These are phyloP conservation scores for Psylliodes chrysocephalus DNA, from an alignment of 2,888 invertebrate genomes.

Conservation along the genomic window DNA sequence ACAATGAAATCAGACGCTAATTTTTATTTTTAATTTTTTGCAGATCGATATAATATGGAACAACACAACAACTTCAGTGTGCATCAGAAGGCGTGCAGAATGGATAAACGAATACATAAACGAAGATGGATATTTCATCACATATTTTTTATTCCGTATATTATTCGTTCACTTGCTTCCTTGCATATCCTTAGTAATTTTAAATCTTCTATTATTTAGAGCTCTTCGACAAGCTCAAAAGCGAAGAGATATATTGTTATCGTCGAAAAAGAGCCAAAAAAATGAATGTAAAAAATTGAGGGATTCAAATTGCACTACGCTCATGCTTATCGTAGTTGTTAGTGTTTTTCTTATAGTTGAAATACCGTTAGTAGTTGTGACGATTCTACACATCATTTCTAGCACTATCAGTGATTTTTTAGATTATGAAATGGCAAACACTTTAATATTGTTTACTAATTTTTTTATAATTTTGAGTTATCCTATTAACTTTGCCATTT, in stretches of 20 bases:
- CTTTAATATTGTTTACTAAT: slow-evolving; percentile 84
- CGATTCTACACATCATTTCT: slow-evolving; percentile 84
- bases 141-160: slow-evolving; percentile 86
- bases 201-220: slow-evolving; percentile 87
- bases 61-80: slow-evolving; percentile 74
- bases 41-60: slow-evolving; percentile 77
- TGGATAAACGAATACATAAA: slow-evolving; percentile 78
- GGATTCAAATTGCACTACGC: slow-evolving; percentile 85
- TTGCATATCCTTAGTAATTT: slow-evolving; percentile 86
- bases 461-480: slow-evolving; percentile 92
- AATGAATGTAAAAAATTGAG: slow-evolving; percentile 82
- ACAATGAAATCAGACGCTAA: too few species aligned
- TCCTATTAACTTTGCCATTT: slow-evolving; percentile 94
- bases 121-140: slow-evolving; percentile 81
- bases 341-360: slow-evolving; percentile 85
- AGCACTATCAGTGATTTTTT: slow-evolving; percentile 74
- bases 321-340: slow-evolving; percentile 89
- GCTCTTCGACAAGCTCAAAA: slow-evolving; percentile 86
- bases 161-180: slow-evolving; percentile 92
- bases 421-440: slow-evolving; percentile 81
- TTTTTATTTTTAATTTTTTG: slow-evolving; percentile 45
- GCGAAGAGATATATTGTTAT: slow-evolving; percentile 59
- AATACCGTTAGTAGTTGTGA: slow-evolving; percentile 85
- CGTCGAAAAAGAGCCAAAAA: slow-evolving; percentile 66
- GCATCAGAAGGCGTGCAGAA: slow-evolving; percentile 71